Conservation (phyloP, 2,888 invertebrate species). For the Aporophyla lueneburgensis region DNA sequence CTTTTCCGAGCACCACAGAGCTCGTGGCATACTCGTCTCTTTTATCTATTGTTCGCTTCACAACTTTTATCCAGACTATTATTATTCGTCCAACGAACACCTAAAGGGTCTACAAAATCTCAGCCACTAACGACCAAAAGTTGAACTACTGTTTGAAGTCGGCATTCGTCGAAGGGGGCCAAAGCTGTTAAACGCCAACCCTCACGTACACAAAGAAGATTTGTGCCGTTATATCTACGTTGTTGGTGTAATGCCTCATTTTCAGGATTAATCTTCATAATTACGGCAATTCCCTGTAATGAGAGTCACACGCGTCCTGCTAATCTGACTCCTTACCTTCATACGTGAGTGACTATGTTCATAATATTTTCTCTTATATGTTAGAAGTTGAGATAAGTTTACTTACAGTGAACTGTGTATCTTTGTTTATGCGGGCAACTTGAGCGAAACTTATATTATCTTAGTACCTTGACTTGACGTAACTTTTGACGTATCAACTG, state of each 20-base stretch:
- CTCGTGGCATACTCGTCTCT: slow-evolving; percentile 11
- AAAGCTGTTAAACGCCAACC: slow-evolving; percentile 63
- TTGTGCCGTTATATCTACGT: slow-evolving; percentile 66
- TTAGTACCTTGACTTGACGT: slow-evolving; percentile 31
- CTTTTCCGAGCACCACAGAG: slow-evolving; percentile 20
- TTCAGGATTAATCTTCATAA: slow-evolving; percentile 76
- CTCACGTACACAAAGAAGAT: slow-evolving; percentile 70
- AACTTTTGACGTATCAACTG: slow-evolving; percentile 57
- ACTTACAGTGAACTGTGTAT: slow-evolving; percentile 45
- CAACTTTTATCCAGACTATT: slow-evolving; percentile 48
- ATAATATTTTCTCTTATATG: slow-evolving; percentile 63
- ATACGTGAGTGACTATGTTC: slow-evolving; percentile 66
- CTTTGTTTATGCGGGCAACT: slow-evolving; percentile 61
- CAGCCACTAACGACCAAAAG: slow-evolving; percentile 56
- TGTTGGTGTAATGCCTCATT: slow-evolving; percentile 72
- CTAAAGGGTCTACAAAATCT: slow-evolving; percentile 58
- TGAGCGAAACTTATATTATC: slow-evolving; percentile 51
- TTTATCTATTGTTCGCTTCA: slow-evolving; percentile 21
- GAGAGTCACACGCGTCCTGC: slow-evolving; percentile 70
- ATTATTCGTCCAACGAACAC: slow-evolving; percentile 56
- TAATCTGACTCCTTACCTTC: slow-evolving; percentile 71
- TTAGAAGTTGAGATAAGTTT: slow-evolving; percentile 60
- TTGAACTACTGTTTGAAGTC: slow-evolving; percentile 61
- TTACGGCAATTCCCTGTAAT: slow-evolving; percentile 74
- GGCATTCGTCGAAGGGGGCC: slow-evolving; percentile 47